Evolutionary conservation across 2,113 vertebrate genomes (phyloP), one percentile per base, ranked within the genome.

Genomic region (Oreochromis niloticus): DNA sequence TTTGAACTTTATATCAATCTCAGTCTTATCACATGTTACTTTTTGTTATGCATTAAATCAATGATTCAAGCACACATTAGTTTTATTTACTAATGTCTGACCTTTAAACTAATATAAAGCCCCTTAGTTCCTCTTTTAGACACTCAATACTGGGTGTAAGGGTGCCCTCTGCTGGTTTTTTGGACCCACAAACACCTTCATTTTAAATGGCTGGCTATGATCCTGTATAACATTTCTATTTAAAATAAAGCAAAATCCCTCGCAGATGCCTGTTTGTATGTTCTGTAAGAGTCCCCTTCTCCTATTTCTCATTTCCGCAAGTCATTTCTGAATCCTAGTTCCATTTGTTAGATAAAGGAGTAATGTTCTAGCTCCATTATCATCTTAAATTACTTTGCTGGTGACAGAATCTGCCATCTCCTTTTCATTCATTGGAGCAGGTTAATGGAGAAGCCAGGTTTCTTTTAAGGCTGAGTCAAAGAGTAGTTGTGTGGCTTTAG

Each of bases 101-200:
- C 36, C 61, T 71, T 39, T 85, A 59, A 89, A 84, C 34, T 78
- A 81, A n/a, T 68, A 80, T 41, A 68, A 41, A 24, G 46, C 27
- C 43, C 79, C 7, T 11, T 52, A 12, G 41, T 17, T 57, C 12
- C 19, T 30, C 46, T 32, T 41, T 36, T 13, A 52, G 4, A 79
- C 22, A 22, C 41, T 78, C 3, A 55, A 87, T 52, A 85, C 22
- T 59, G 68, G 39, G 90, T 93, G 82, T 80, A 75, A 73, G 75
- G 36, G 73, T 85, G 95, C 95, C 96, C 94, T 93, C 96, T 96
- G 88, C 93, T 96, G 96, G 94, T 78, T 46, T 82, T 24, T 41
- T 81, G 14, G 3, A 6, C 17, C 27, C 8, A 78, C 46, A 78
- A n/a, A 32, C 30, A 13, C 46, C 46, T 52, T 7, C 19, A 43